Conservation (phyloP, 1,140 invertebrate species). For the Rhynchophorus ferrugineus region DNA sequence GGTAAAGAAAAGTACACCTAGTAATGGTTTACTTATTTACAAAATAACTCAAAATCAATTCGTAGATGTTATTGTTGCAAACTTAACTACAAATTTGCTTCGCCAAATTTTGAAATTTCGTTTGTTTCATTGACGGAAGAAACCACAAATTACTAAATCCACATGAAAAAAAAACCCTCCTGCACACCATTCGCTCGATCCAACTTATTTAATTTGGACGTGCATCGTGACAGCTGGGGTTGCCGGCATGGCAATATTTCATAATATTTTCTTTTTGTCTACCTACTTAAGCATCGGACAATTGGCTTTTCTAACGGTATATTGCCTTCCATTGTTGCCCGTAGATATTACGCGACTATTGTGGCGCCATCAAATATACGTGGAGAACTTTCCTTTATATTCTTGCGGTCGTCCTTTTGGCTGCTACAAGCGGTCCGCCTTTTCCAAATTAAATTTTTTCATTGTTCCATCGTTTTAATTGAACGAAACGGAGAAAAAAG, state of each 20-base stretch:
- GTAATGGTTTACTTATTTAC: too few relatives aligned
- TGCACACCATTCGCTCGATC: background rate
- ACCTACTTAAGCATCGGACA: slow-evolving; percentile 31
- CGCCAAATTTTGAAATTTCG: too few relatives aligned
- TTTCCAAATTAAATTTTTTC: background rate
- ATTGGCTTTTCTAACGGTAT: slow-evolving; percentile 30
- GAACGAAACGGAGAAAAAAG: too few relatives aligned
- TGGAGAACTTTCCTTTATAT: slow-evolving; percentile 34
- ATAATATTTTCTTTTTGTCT: slow-evolving; percentile 28
- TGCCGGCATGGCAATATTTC: slow-evolving; percentile 22
- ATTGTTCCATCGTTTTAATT: too few relatives aligned
- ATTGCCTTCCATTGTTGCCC: slow-evolving; percentile 36
- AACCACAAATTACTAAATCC: too few relatives aligned
- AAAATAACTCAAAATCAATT: too few relatives aligned
- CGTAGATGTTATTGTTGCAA: too few relatives aligned
- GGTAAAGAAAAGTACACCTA: too few relatives aligned
- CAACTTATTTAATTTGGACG: slow-evolving; percentile 16
- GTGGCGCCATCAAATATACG: slow-evolving; percentile 30
- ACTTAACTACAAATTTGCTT: too few relatives aligned
- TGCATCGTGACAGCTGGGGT: slow-evolving; percentile 16
- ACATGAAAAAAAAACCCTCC: background rate
- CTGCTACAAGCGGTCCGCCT: background rate
- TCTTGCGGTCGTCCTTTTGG: slow-evolving; percentile 2
- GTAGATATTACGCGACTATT: slow-evolving; percentile 31
- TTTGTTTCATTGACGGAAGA: too few relatives aligned